Base-by-base conservation (phyloP, 2,797 vertebrate species). In the Sebastes alutus region DNA sequence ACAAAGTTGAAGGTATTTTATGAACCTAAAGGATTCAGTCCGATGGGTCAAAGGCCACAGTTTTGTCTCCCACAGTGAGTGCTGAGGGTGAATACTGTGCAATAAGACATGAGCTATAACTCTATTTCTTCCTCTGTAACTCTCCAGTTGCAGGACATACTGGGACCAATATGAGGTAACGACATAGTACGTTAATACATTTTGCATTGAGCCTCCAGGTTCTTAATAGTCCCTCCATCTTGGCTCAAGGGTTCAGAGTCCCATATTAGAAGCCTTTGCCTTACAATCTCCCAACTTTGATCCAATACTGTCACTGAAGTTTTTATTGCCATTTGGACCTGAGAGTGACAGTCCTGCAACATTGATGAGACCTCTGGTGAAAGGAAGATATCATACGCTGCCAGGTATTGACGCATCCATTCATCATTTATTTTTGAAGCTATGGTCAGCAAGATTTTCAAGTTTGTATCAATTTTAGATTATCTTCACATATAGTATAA, bases 161-260 rank as follows among this genome's bases (percentile, higher is more conserved):
- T 59, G 78, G 60, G 20, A 25, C 70, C 85, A 90, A 89, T 92
- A 92, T 87, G 58, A 77, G 80, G 72, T 29, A 79, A 77, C 77
- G 67, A 62, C 58, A 64, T 72, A 82, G 74, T 62, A 64, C n/a
- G 23, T 72, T 93, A 89, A 94, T 91, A 71, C 90, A 91, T 93
- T 94, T 90, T 90, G 85, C 93, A 93, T 90, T 61, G 83, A 92
- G 80, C 83, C 63, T 72, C 85, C 87, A 62, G 72, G 56, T 78
- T 91, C 71, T 84, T 82, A 83, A 92, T 82, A 86, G 76, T 77
- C 66, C 72, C 49, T 83, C 60, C 67, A 74, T 78, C 35, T 58
- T 73, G 46, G 74, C 90, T 91, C 72, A 67, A 75, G 88, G 88
- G 86, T 1, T 8, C 62, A 74, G 35, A 69, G 78, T 69, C 46